phyloP scores from a whole-genome alignment of 2,888 invertebrate species.

The Labia minor region DNA sequence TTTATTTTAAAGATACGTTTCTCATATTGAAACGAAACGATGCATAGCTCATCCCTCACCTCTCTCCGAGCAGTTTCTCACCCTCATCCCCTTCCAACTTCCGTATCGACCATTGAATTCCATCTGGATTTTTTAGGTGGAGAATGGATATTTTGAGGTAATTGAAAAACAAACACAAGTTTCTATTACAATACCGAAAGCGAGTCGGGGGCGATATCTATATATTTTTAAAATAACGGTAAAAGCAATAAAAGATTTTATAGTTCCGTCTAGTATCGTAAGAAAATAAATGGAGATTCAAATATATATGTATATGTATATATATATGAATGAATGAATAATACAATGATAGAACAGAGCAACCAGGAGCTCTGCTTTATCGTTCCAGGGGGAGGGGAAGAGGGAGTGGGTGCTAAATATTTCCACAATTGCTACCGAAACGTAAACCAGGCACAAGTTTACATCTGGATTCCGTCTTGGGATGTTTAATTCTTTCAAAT shows the following conservation, averaged over 20 bases:
- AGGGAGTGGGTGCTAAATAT: conserved; percentile 2
- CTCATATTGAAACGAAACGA: background rate
- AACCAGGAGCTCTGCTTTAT: background rate
- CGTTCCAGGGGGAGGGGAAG: too few species aligned
- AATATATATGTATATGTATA: background rate
- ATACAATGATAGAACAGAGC: conserved; percentile 8
- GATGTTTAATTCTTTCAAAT: background rate
- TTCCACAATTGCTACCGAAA: background rate
- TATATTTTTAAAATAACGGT: conserved; percentile 1
- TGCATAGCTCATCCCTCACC: background rate
- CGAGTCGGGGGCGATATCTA: background rate
- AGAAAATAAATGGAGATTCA: background rate
- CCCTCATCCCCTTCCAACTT: too few species aligned
- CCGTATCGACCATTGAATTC: background rate
- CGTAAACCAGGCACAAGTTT: background rate
- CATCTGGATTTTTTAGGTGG: background rate
- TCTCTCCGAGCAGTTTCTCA: too few species aligned
- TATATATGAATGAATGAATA: conserved; percentile 13
- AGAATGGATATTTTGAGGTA: background rate
- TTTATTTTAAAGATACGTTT: conserved; percentile 1
- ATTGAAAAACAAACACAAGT: conserved; percentile 5
- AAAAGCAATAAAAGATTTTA: conserved; percentile 13
- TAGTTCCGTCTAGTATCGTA: conserved; percentile 5
- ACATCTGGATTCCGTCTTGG: conserved; percentile 1
- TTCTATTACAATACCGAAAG: background rate